A percentile compares a stretch with the other conserved stretches of the same genome.
phyloP scores from a whole-genome alignment of 2,113 vertebrate genomes.

The Leuciscus idus region DNA sequence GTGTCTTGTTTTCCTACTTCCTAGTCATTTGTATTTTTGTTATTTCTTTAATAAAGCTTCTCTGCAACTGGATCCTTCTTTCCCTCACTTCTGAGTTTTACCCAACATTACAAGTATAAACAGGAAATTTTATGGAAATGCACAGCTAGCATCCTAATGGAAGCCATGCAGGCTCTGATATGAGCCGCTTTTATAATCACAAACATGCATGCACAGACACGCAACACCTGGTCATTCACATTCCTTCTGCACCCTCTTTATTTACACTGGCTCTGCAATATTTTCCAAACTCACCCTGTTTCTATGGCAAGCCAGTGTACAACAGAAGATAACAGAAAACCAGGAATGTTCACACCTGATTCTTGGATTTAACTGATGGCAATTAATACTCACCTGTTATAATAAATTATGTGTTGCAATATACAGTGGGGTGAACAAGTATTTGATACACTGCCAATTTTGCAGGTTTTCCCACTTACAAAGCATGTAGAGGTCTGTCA shows the following conservation, averaged over 20 bases:
- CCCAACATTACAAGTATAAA: not conserved
- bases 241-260: not conserved
- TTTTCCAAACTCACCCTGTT: not conserved
- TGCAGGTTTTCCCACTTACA: too few relatives aligned
- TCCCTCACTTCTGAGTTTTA: too few relatives aligned
- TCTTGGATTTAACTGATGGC: not conserved
- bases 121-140: not conserved
- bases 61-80: too few relatives aligned
- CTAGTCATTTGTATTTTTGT: too few relatives aligned
- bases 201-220: not conserved
- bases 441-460: too few relatives aligned
- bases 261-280: not conserved
- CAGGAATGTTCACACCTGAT: not conserved
- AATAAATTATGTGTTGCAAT: too few relatives aligned
- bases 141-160: not conserved
- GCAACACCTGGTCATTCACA: conserved; percentile 12
- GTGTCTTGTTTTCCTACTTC: too few relatives aligned
- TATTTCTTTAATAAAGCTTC: too few relatives aligned
- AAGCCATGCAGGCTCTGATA: not conserved
- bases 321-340: not conserved
- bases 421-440: too few relatives aligned
- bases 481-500: too few relatives aligned
- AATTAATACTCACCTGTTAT: not conserved
- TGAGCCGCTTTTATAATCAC: not conserved
- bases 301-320: not conserved